These are phyloP conservation scores for Tetramorium parvispinum DNA, from an alignment of 1,140 invertebrate genomes.

Conservation along the genomic window DNA sequence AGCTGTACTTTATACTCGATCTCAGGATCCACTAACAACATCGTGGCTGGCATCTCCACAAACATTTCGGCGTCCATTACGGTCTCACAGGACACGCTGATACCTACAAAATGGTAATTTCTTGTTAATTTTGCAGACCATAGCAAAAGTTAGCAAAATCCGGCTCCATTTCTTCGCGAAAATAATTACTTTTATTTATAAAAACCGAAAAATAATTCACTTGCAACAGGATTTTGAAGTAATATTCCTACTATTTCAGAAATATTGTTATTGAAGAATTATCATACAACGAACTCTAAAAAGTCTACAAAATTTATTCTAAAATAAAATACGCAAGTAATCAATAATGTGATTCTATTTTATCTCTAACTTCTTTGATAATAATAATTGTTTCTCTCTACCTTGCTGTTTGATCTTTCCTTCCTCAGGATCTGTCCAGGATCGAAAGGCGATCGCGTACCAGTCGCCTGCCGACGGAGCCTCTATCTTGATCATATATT, in stretches of 20 bases:
- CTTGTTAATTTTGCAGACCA: not conserved
- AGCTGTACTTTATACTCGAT: conserved; percentile 70
- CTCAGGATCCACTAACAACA: conserved; percentile 76
- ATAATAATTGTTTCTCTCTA: conserved; percentile 74
- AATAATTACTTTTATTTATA: not conserved
- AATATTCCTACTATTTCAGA: not conserved
- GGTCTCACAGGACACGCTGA: conserved; percentile 86
- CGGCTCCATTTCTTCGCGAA: not conserved
- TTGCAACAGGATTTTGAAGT: not conserved
- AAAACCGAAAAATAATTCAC: not conserved
- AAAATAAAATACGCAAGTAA: not conserved
- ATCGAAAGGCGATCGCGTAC: conserved; percentile 92
- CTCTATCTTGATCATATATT: conserved; percentile 86
- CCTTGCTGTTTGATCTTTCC: conserved; percentile 91
- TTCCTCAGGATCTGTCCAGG: conserved; percentile 90
- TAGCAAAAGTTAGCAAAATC: not conserved
- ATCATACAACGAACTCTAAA: not conserved
- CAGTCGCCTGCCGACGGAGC: conserved; percentile 91
- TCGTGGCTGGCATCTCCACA: conserved; percentile 81
- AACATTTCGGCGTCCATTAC: conserved; percentile 87
- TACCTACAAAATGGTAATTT: conserved; percentile 78
- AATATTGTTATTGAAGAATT: not conserved
- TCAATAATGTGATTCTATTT: not conserved
- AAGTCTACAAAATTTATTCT: not conserved
- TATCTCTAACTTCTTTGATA: not conserved